Evolutionary conservation across 2,888 invertebrate genomes (phyloP), one percentile per base, ranked within the genome.

Genomic region (Leucophora obtusa): DNA sequence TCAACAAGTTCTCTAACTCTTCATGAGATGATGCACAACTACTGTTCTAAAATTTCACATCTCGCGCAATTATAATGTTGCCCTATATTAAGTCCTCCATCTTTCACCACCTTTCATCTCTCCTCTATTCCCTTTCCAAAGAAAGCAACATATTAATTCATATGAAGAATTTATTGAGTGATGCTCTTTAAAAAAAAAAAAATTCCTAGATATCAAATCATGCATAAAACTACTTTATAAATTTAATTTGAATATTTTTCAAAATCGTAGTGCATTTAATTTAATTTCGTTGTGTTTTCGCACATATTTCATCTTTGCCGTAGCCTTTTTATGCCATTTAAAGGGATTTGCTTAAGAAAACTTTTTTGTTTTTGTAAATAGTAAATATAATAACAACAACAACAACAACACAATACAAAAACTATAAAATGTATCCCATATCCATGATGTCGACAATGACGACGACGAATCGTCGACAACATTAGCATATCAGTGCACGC

Each of bases 401-500:
- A 47, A n/a, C n/a, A 47, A 47, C n/a, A 47, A 47, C 11, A 38
- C 7, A 11, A 47, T 47, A 15, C n/a, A n/a, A 14, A 56, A n/a
- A n/a, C n/a, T 24, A 54, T 24, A 24, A 24, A 28, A 7, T 28
- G 28, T 28, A 11, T 28, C 15, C 56, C 56, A 56, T 28, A 56
- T 47, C 43, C 62, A 68, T 43, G 56, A 14, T 35, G 68, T 56
- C 60, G 51, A 58, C 62, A 43, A 53, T 50, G 54, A 63, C n/a
- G 79, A 73, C 73, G 79, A 60, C 60, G 75, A 75, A 71, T 75
- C 71, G 80, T 65, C 80, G 62, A 69, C 70, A 70, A 60, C 56
- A 81, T 81, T 81, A 68, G 81, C 81, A 69, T 81, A 78, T 76
- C 79, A 62, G 62, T 78, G 75, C 71, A 80, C 80, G 80, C 78